A percentile compares a stretch with the other conserved stretches of the same genome.
These are phyloP conservation scores for Sesia apiformis DNA, from an alignment of 2,888 invertebrate species.

Conservation along the genomic window DNA sequence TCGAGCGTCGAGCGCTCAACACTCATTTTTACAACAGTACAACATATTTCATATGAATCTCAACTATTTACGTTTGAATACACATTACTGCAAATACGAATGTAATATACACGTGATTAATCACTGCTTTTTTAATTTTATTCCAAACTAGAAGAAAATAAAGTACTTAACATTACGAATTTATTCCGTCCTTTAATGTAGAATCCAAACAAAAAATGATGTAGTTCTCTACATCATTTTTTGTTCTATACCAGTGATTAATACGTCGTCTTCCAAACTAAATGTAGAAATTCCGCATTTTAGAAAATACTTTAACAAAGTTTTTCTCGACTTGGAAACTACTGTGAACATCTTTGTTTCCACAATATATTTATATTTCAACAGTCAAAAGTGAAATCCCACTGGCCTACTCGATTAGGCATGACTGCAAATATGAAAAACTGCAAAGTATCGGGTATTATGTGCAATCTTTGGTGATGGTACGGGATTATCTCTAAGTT, in stretches of 20 bases:
- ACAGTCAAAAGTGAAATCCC: slow-evolving; percentile 51
- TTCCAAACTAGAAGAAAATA: slow-evolving; percentile 13
- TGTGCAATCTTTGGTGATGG: slow-evolving; percentile 88
- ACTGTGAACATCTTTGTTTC: slow-evolving; percentile 38
- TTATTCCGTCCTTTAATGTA: slow-evolving; percentile 55
- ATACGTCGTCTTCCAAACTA: slow-evolving; percentile 56
- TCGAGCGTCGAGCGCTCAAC: too few relatives aligned
- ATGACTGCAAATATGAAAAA: slow-evolving; percentile 72
- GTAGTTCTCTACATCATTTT: too few relatives aligned
- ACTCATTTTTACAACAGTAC: too few relatives aligned
- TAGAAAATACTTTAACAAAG: slow-evolving; percentile 23
- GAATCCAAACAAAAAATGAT: not conserved
- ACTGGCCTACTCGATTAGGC: slow-evolving; percentile 44
- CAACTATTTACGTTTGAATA: too few relatives aligned
- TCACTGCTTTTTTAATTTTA: too few relatives aligned
- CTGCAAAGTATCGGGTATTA: slow-evolving; percentile 83
- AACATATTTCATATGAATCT: too few relatives aligned
- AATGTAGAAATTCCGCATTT: slow-evolving; percentile 40
- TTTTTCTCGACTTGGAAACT: slow-evolving; percentile 38
- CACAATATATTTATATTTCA: slow-evolving; percentile 68
- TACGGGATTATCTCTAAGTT: slow-evolving; percentile 66
- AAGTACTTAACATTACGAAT: slow-evolving; percentile 50
- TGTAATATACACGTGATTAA: too few relatives aligned
- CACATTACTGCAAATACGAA: too few relatives aligned
- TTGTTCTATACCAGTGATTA: not conserved